Conservation (phyloP, 2,113 vertebrate genomes). For the Typhlomys cinereus region DNA sequence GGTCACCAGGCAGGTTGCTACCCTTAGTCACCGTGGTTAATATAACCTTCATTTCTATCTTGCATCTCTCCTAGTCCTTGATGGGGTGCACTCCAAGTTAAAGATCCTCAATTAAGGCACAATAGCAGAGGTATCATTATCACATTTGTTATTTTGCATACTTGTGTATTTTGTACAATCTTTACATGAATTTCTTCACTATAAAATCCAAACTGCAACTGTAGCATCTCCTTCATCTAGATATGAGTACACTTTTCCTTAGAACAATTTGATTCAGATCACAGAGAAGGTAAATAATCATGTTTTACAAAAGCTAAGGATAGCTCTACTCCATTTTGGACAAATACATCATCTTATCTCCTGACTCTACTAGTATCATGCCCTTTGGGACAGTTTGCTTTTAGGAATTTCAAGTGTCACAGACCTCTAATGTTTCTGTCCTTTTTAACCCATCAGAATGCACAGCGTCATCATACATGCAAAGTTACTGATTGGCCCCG, state of each 20-base stretch:
- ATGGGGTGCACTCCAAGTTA: neutral
- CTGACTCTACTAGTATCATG: neutral
- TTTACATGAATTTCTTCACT: neutral
- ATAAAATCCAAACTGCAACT: neutral
- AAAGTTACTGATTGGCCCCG: neutral
- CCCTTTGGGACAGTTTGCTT: neutral
- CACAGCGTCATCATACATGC: neutral
- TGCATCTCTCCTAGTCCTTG: neutral
- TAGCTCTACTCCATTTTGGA: neutral
- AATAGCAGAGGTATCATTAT: neutral
- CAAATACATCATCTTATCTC: neutral
- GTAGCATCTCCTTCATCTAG: neutral
- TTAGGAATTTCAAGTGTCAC: neutral
- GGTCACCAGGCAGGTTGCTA: neutral
- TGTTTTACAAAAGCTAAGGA: neutral
- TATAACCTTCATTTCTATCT: neutral
- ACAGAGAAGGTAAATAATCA: rapidly evolving
- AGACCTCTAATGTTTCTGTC: neutral
- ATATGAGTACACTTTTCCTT: neutral
- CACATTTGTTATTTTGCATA: neutral
- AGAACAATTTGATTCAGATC: neutral
- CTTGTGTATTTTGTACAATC: neutral
- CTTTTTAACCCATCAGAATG: rapidly evolving
- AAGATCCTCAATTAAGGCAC: neutral
- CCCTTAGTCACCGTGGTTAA: neutral